These are phyloP conservation scores for Conomelus anceps DNA, from an alignment of 2,888 invertebrate genomes.

Conservation along the genomic window DNA sequence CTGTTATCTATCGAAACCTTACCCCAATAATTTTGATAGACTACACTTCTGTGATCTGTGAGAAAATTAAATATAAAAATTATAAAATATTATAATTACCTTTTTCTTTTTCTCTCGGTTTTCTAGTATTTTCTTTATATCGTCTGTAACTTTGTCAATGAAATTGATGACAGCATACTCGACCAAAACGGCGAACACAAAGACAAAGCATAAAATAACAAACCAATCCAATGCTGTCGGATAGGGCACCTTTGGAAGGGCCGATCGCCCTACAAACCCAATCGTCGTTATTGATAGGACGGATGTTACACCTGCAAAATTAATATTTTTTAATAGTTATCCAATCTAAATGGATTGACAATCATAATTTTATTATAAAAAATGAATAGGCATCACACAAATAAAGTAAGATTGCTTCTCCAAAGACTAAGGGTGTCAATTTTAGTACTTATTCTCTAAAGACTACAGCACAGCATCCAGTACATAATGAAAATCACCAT, in stretches of 20 bases:
- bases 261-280: conserved; percentile 53
- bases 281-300: conserved; percentile 58
- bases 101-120: conserved; percentile 29
- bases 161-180: conserved; percentile 57
- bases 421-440: too few relatives aligned
- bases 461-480: too few relatives aligned
- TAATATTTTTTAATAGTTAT: too few relatives aligned
- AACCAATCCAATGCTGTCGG: conserved; percentile 57
- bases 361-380: too few relatives aligned
- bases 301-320: conserved; percentile 51
- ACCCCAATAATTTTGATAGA: too few relatives aligned
- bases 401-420: too few relatives aligned
- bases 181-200: conserved; percentile 55
- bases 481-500: too few relatives aligned
- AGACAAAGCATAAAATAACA: conserved; percentile 54
- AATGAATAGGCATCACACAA: too few relatives aligned
- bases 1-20: too few relatives aligned
- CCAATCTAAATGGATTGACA: too few relatives aligned
- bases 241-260: conserved; percentile 53
- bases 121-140: conserved; percentile 37
- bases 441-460: too few relatives aligned
- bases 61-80: background rate
- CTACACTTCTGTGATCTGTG: too few relatives aligned
- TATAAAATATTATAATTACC: background rate
- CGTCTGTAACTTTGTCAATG: conserved; percentile 46